Conservation (phyloP, 2,113 vertebrate species). For the Plectropomus leopardus region DNA sequence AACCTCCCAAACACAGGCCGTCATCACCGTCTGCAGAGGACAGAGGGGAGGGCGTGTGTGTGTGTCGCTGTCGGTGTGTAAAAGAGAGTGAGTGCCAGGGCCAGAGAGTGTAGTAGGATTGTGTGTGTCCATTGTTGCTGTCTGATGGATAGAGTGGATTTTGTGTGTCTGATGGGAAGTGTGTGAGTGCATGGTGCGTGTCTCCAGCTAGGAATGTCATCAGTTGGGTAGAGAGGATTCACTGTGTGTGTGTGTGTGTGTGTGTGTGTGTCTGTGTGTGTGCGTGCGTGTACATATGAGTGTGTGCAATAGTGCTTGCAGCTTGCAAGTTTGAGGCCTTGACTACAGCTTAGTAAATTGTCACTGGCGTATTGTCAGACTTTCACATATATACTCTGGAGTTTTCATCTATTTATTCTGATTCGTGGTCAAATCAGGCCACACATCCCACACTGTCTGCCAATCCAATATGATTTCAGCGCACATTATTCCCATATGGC, state of each 20-base stretch:
- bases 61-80: neutral
- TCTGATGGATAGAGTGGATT: conserved; percentile 37
- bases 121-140: conserved; percentile 46
- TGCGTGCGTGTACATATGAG: neutral
- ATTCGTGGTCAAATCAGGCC: conserved; percentile 32
- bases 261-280: neutral
- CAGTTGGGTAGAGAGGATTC: neutral
- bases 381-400: conserved; percentile 17
- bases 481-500: conserved; percentile 62
- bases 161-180: conserved; percentile 27
- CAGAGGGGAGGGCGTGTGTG: conserved; percentile 10
- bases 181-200: neutral
- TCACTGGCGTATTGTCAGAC: conserved; percentile 13
- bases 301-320: conserved; percentile 6
- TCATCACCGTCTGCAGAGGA: conserved; percentile 62
- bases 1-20: conserved; percentile 78
- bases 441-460: conserved; percentile 30
- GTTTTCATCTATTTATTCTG: conserved; percentile 32
- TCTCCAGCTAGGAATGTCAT: conserved; percentile 20
- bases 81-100: conserved; percentile 1
- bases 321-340: conserved; percentile 1
- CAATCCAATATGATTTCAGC: conserved; percentile 39
- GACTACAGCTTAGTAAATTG: conserved; percentile 42
- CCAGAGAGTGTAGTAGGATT: conserved; percentile 21
- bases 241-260: conserved; percentile 13